Evolutionary conservation across 2,888 invertebrate species (phyloP).

Genomic region (Diplolepis rosae): DNA sequence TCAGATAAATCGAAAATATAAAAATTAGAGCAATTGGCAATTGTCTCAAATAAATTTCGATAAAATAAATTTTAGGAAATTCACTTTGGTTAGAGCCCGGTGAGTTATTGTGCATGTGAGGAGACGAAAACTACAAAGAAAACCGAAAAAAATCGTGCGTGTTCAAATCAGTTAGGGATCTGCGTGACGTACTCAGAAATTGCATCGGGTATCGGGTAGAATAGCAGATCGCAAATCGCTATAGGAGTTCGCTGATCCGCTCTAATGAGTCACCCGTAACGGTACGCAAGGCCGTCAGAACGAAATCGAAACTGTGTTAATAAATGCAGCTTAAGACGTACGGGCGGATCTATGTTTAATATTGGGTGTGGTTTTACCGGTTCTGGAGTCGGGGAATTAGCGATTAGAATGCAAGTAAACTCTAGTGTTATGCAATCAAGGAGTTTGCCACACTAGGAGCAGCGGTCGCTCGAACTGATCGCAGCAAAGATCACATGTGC

Average conservation of each 20-base stretch:
- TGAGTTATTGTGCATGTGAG: background rate
- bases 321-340: slow-evolving; percentile 48
- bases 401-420: slow-evolving; percentile 63
- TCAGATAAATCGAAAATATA: too few species aligned
- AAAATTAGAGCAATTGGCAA: too few species aligned
- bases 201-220: background rate
- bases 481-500: slow-evolving; percentile 31
- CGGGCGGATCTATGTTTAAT: slow-evolving; percentile 56
- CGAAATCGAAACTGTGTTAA: slow-evolving; percentile 52
- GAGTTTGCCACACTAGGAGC: slow-evolving; percentile 38
- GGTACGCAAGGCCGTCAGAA: slow-evolving; percentile 59
- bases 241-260: slow-evolving; percentile 53
- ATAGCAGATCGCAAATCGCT: slow-evolving; percentile 11
- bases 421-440: slow-evolving; percentile 57
- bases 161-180: background rate
- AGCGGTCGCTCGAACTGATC: slow-evolving; percentile 35
- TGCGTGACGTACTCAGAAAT: background rate
- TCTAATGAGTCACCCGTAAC: slow-evolving; percentile 63
- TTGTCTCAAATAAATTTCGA: too few species aligned
- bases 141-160: background rate
- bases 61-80: too few species aligned
- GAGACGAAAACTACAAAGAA: slow-evolving; percentile 7
- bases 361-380: slow-evolving; percentile 70
- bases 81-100: background rate
- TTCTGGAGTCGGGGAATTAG: slow-evolving; percentile 57